A percentile compares a stretch with the other conserved stretches of the same genome.
Conservation (phyloP, 2,113 vertebrate genomes). For the Chamaea fasciata region DNA sequence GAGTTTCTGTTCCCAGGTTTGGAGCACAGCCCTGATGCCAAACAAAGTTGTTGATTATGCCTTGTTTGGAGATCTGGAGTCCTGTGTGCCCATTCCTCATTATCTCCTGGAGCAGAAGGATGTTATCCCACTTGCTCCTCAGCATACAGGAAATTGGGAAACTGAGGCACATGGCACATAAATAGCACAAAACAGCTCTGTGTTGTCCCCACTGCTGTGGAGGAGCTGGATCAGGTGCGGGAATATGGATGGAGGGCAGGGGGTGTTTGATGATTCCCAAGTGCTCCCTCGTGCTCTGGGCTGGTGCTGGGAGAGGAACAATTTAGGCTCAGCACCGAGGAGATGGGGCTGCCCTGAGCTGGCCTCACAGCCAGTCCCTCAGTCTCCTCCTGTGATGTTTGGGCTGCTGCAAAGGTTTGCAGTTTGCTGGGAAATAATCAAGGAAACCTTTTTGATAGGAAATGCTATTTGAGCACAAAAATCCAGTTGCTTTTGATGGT, state of each 20-base stretch:
- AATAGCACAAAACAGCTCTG: rapidly evolving
- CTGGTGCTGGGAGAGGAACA: not conserved
- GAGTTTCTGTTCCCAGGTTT: not conserved
- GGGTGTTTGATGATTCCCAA: not conserved
- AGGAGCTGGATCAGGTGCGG: not conserved
- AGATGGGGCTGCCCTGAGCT: not conserved
- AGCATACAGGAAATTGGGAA: not conserved
- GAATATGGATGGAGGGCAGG: not conserved
- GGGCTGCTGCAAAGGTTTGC: not conserved
- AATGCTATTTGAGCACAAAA: not conserved
- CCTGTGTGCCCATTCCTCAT: not conserved
- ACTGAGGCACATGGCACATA: not conserved
- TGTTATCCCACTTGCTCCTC: not conserved
- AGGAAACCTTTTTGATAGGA: not conserved
- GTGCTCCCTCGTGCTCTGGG: not conserved
- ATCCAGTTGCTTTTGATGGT: not conserved
- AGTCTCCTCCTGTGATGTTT: not conserved
- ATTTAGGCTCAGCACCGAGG: not conserved
- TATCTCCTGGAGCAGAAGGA: not conserved
- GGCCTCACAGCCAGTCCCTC: not conserved
- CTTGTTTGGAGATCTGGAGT: not conserved
- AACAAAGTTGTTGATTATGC: not conserved
- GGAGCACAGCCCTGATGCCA: not conserved
- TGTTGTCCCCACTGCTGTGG: not conserved
- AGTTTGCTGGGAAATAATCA: not conserved